phyloP scores from a whole-genome alignment of 1,140 invertebrate genomes.

The Bradysia coprophila region DNA sequence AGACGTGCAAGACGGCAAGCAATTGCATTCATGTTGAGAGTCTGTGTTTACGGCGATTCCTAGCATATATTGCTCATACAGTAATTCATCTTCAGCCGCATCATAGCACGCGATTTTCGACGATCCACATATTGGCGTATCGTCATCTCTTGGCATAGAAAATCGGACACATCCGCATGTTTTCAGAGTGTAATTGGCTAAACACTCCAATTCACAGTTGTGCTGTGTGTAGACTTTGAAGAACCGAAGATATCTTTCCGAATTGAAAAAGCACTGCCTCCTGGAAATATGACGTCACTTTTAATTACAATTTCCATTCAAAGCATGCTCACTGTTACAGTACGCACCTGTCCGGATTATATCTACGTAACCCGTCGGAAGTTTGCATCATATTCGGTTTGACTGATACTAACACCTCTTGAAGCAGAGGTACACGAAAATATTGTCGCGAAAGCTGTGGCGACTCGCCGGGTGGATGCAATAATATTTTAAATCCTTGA shows the following conservation, averaged over 20 bases:
- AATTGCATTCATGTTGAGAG: slow-evolving; percentile 27
- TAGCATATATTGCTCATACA: slow-evolving; percentile 14
- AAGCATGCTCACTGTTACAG: slow-evolving; percentile 15
- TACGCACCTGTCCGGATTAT: slow-evolving; percentile 28
- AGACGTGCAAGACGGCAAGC: slow-evolving; percentile 43
- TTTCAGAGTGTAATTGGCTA: slow-evolving; percentile 46
- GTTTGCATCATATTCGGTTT: slow-evolving; percentile 41
- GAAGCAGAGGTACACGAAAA: slow-evolving; percentile 33
- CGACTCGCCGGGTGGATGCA: slow-evolving; percentile 35
- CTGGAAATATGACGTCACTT: slow-evolving; percentile 22
- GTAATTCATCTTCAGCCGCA: slow-evolving; percentile 18
- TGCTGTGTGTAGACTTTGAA: slow-evolving; percentile 52
- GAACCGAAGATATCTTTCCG: slow-evolving; percentile 35
- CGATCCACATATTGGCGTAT: slow-evolving; percentile 12
- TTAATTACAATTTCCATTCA: slow-evolving; percentile 2
- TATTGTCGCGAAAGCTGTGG: slow-evolving; percentile 35
- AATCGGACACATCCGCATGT: slow-evolving; percentile 46
- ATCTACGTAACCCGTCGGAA: slow-evolving; percentile 29
- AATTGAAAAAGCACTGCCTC: slow-evolving; percentile 40
- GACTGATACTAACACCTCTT: slow-evolving; percentile 35
- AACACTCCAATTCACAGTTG: slow-evolving; percentile 56
- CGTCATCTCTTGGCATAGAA: slow-evolving; percentile 40
- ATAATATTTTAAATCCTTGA: slow-evolving; percentile 42
- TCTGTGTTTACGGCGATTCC: slow-evolving; percentile 1
- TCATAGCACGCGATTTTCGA: slow-evolving; percentile 15